Percentiles rank a stretch among this genome's conserved stretches.
Conservation (phyloP, 2,113 vertebrate species). For the Rhodinocichla rosea region DNA sequence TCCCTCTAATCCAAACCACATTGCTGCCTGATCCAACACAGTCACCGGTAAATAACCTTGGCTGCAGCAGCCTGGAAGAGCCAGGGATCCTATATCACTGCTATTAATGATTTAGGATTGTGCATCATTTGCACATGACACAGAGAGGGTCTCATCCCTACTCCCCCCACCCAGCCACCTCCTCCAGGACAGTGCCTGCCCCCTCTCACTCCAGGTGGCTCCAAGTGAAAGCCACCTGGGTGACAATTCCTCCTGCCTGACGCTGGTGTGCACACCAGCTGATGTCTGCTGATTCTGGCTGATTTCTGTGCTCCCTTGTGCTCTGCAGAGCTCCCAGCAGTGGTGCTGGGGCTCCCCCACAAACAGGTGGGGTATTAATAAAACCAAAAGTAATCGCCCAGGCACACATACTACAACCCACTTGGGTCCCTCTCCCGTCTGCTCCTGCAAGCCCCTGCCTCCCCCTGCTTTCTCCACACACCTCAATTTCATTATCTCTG, state of each 20-base stretch:
- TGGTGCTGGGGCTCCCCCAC: background rate
- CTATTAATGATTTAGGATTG: background rate
- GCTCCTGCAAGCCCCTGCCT: background rate
- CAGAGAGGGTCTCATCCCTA: background rate
- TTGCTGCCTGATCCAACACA: background rate
- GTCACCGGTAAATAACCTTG: slow-evolving; percentile 4
- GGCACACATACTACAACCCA: background rate
- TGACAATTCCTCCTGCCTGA: background rate
- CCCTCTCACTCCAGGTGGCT: background rate
- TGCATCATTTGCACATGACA: background rate
- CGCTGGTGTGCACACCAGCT: rapidly evolving
- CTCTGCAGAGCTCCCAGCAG: background rate
- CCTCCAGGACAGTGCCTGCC: background rate
- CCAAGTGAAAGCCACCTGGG: background rate
- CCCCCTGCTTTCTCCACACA: background rate
- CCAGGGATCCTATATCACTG: background rate
- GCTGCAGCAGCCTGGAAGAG: background rate
- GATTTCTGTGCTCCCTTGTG: background rate
- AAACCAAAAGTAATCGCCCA: background rate
- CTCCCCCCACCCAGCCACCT: background rate
- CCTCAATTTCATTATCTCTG: slow-evolving; percentile 37
- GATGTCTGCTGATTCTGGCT: too few relatives aligned
- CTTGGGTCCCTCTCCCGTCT: background rate
- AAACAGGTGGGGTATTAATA: background rate
- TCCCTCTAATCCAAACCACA: background rate